Evolutionary conservation across 2,888 invertebrate genomes (phyloP), one percentile per base, ranked within the genome.

Genomic region (Amorpha juglandis): DNA sequence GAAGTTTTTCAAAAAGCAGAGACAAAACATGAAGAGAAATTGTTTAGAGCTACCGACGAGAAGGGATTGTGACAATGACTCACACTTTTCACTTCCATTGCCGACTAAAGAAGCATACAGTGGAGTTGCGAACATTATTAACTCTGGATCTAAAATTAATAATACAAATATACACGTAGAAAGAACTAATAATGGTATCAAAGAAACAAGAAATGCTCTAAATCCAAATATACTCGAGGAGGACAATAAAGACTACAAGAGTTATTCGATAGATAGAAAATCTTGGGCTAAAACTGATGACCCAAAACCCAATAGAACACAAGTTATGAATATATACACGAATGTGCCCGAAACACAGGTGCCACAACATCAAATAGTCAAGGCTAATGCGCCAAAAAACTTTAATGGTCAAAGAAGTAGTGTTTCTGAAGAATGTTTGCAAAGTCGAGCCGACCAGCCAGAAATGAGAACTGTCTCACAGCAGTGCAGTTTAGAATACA

Each of bases 1-100:
- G 71, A 98, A 98, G 81, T 98, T 98, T 84, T 98, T 98, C 88
- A 97, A 97, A 76, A 97, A 97, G 75, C 98, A 97, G 81, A 94
- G 96, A 67, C 94, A 97, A 58, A 93, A 96, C 72, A 94, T 95
- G 84, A 96, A 96, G 78, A 95, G 96, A 67, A 96, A 96, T 76
- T 97, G 97, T 78, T 90, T 97, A 27, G 96, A 96, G 64, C 88
- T 96, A 16, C 94, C 96, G 0, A 93, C 95, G 47, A 90, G 95
- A 68, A 88, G 95, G 14, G 95, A 95, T 67, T 94, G 92, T 33
- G 95, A 95, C 62, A 91, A 90, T 51, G 93, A 94, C 73, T 94
- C 93, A 0, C 93, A 92, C 68, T 83, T 91, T 42, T 93, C 94
- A 0, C 70, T 92, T n/a, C 95, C 95, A 0, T 78, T 94, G 62